These are phyloP conservation scores for Parotocinclus haroldoi DNA, from an alignment of 2,797 vertebrate species.

Conservation along the genomic window DNA sequence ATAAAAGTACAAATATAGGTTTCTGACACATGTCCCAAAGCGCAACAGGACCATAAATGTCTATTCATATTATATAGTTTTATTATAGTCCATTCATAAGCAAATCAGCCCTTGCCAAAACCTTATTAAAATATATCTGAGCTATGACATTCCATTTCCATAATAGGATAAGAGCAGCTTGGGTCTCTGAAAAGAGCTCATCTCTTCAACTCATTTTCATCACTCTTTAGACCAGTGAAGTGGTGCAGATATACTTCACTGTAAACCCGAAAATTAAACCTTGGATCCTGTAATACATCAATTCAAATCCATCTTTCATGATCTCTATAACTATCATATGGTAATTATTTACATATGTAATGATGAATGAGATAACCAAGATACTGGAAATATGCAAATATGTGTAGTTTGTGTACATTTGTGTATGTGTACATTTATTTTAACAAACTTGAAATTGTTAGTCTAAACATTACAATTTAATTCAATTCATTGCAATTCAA, in stretches of 20 bases:
- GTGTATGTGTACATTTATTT: no score
- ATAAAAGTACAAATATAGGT: neutral
- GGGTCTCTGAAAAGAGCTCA: constrained; percentile 30
- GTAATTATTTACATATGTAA: no score
- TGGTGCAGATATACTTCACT: constrained; percentile 21
- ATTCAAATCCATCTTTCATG: constrained; percentile 15
- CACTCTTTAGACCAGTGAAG: constrained; percentile 23
- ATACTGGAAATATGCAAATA: no score
- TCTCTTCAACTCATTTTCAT: constrained; percentile 29
- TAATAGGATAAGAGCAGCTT: constrained; percentile 12
- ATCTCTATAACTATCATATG: no score
- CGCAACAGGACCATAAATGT: neutral
- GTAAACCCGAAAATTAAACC: constrained; percentile 24
- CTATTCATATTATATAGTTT: neutral
- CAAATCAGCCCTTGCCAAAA: neutral
- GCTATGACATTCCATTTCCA: constrained; percentile 20
- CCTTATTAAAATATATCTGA: constrained; percentile 2
- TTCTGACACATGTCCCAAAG: neutral
- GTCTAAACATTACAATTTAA: no score
- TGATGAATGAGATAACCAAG: no score
- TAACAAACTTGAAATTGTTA: no score
- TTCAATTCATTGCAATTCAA: no score
- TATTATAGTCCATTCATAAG: neutral
- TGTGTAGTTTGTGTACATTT: no score
- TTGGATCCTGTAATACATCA: constrained; percentile 10